Evolutionary conservation across 2,113 vertebrate genomes (phyloP), one percentile per base, ranked within the genome.

Genomic region (Mustela lutreola): DNA sequence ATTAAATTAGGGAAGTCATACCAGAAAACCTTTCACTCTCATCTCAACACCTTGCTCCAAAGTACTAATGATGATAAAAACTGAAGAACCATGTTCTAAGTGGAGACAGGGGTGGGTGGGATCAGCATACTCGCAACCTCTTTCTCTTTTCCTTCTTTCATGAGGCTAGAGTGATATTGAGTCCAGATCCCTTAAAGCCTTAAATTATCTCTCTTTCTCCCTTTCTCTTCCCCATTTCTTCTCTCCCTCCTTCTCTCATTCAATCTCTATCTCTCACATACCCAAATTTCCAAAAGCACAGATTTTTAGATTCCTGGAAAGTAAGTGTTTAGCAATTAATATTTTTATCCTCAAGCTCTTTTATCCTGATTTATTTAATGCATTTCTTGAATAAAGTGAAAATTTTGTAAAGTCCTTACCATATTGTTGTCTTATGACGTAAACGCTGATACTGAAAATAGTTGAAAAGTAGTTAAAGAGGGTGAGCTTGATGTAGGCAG

Each of bases 401-500:
- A 84, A 48, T 4, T 48, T 42, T 67, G 33, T 28, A 15, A 60
- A 56, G 50, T 97, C n/a, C 99, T 99, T 98, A 99, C 99, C 99
- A 96, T 99, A 99, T 95, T 99, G 99, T 75, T 98, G 98, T 99
- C 99, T 98, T 98, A 99, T 99, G 91, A 98, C 98, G 98, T 99
- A 99, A 0, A 99, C 97, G 0, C 99, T 97, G 98, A 99, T 99
- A 93, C 99, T 99, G 97, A 99, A 99, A 0, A 99, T 99, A 97
- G 99, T 99, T 0, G 99, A 99, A 97, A 99, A 99, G 98, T 99
- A 99, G 98, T 99, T 99, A 98, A 99, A 99, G 98, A 99, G 99
- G 93, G 99, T 99, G 97, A 99, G 99, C 70, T 99, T 99, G 2
- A 99, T 99, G 98, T 99, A 99, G 89, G 99, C 99, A 0, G 99